Evolutionary conservation across 2,113 vertebrate genomes (phyloP).

Genomic region (Cyanoramphus novaezelandiae): DNA sequence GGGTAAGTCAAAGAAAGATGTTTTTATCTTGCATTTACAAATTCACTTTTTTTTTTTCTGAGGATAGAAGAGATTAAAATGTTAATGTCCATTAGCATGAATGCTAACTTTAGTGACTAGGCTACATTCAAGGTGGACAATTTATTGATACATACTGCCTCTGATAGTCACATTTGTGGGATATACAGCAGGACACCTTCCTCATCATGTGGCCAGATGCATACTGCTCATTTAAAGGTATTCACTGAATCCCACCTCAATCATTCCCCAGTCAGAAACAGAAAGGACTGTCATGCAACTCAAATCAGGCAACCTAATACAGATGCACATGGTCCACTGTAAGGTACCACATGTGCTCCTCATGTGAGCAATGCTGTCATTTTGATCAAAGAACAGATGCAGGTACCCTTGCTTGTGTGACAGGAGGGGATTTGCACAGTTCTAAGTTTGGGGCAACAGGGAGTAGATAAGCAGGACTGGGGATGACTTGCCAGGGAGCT

Average conservation of each 20-base stretch:
- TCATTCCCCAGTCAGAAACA: background rate
- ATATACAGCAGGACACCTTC: background rate
- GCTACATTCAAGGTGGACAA: background rate
- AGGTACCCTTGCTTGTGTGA: fast-evolving
- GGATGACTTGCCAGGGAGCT: background rate
- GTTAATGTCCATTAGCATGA: background rate
- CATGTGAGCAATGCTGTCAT: background rate
- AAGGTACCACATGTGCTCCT: fast-evolving
- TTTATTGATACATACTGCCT: background rate
- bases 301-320: background rate
- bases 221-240: background rate
- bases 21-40: background rate
- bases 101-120: background rate
- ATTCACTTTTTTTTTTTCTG: background rate
- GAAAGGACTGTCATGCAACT: background rate
- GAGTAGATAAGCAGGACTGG: background rate
- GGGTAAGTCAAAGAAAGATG: background rate
- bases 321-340: background rate
- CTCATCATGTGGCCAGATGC: background rate
- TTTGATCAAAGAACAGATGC: background rate
- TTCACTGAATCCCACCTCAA: background rate
- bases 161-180: background rate
- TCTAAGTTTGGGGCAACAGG: background rate
- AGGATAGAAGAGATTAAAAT: background rate
- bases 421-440: background rate